phyloP scores from a whole-genome alignment of 30 jellyfish, hydroid and myxozoan genomes.

The Pelagia noctiluca region DNA sequence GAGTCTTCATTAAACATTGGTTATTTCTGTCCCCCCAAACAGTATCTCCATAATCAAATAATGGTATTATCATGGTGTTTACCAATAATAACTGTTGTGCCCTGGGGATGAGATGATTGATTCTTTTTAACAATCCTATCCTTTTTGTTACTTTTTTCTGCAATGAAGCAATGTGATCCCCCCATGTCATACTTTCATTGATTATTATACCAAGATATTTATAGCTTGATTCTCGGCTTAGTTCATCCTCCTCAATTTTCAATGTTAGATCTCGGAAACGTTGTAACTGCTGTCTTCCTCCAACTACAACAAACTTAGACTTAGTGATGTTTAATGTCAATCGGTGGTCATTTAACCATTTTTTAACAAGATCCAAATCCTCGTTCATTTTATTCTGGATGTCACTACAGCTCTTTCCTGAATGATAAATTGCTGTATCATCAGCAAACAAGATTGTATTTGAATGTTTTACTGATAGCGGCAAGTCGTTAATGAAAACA shows the following conservation, averaged over 20 bases:
- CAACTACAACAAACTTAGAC: constrained; percentile 47
- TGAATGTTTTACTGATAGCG: constrained; percentile 75
- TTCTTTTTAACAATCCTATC: too few relatives aligned
- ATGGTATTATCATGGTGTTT: too few relatives aligned
- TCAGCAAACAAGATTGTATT: constrained; percentile 73
- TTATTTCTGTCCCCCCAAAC: too few relatives aligned
- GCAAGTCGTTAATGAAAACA: constrained; percentile 75
- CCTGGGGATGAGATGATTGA: too few relatives aligned
- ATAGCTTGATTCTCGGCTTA: constrained; percentile 31
- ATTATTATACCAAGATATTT: constrained; percentile 15
- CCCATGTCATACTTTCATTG: too few relatives aligned
- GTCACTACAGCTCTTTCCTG: constrained; percentile 74
- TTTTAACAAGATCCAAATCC: constrained; percentile 38
- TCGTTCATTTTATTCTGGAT: constrained; percentile 69
- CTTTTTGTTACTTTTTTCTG: too few relatives aligned
- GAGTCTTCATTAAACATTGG: too few relatives aligned
- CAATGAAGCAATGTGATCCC: too few relatives aligned
- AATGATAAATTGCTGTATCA: constrained; percentile 73
- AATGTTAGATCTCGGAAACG: constrained; percentile 37
- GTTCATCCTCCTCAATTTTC: constrained; percentile 31
- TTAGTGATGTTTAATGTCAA: constrained; percentile 53
- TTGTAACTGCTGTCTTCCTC: constrained; percentile 30
- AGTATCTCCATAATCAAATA: too few relatives aligned
- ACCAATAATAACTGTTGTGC: too few relatives aligned
- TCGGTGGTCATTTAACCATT: constrained; percentile 47